Percentiles rank a stretch among this genome's conserved stretches.
These are phyloP conservation scores for Berghia stephanieae DNA, from an alignment of 1,140 invertebrate genomes.

Conservation along the genomic window DNA sequence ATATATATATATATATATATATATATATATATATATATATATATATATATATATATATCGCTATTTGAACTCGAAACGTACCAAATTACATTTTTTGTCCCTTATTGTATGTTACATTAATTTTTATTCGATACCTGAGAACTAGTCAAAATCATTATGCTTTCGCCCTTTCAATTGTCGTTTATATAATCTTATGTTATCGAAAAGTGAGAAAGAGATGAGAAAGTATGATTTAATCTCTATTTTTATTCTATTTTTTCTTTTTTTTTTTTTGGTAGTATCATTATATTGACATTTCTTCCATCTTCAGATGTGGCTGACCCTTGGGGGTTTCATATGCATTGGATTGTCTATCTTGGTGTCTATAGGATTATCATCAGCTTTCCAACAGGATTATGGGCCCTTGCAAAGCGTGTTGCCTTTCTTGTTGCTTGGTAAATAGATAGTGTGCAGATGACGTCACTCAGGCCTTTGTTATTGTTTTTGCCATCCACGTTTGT, in stretches of 20 bases:
- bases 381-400: constrained; percentile 79
- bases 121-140: too few relatives aligned
- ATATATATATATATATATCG: too few relatives aligned
- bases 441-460: too few relatives aligned
- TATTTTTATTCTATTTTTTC: neutral
- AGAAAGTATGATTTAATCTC: neutral
- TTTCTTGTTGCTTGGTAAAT: constrained; percentile 78
- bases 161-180: too few relatives aligned
- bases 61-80: too few relatives aligned
- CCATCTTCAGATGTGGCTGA: constrained; percentile 65
- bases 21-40: too few relatives aligned
- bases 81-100: too few relatives aligned
- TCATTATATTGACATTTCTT: neutral
- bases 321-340: constrained; percentile 74
- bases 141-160: too few relatives aligned
- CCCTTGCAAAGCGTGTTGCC: constrained; percentile 83
- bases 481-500: too few relatives aligned
- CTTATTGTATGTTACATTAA: neutral
- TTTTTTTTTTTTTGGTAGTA: neutral
- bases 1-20: too few relatives aligned
- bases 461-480: too few relatives aligned
- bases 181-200: too few relatives aligned
- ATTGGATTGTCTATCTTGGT: constrained; percentile 78
- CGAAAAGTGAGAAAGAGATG: neutral
- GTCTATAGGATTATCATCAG: constrained; percentile 77